Conservation (phyloP, 2,888 invertebrate genomes). For the Drosophila kokeensis region DNA sequence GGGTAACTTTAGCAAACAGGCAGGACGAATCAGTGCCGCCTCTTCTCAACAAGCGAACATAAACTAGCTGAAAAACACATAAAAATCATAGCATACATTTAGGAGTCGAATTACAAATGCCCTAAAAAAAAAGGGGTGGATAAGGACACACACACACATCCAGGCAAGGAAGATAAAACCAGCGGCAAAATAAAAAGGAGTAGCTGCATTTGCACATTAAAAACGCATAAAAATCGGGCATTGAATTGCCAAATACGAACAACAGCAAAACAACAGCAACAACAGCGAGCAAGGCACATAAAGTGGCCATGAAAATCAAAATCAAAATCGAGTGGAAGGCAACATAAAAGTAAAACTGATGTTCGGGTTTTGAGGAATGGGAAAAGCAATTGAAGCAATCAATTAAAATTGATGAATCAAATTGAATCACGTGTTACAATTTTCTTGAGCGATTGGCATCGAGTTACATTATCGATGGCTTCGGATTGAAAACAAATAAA, state of each 20-base stretch:
- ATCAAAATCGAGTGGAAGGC: slow-evolving; percentile 39
- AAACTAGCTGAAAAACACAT: slow-evolving; percentile 62
- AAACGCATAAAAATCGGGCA: slow-evolving; percentile 74
- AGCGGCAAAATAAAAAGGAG: slow-evolving; percentile 63
- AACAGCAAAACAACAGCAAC: slow-evolving; percentile 32
- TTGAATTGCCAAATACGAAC: slow-evolving; percentile 54
- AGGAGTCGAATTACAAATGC: slow-evolving; percentile 64
- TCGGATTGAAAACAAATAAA: slow-evolving; percentile 22
- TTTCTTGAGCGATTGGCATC: slow-evolving; percentile 34
- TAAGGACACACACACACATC: slow-evolving; percentile 11
- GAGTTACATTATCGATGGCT: slow-evolving; percentile 21
- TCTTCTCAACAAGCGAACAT: slow-evolving; percentile 31
- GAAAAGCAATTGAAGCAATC: slow-evolving; percentile 71
- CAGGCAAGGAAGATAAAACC: neutral
- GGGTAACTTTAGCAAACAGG: slow-evolving; percentile 19
- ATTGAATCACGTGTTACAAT: slow-evolving; percentile 80
- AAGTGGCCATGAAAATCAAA: slow-evolving; percentile 67
- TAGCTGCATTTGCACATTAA: slow-evolving; percentile 73
- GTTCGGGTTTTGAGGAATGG: slow-evolving; percentile 19
- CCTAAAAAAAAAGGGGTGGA: slow-evolving; percentile 35
- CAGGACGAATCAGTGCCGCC: slow-evolving; percentile 33
- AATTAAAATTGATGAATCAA: slow-evolving; percentile 76
- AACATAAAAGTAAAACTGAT: slow-evolving; percentile 35
- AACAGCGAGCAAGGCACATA: slow-evolving; percentile 44
- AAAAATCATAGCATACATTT: slow-evolving; percentile 75